These are phyloP conservation scores for Saguinus imperator DNA, from an alignment of 2,113 vertebrate genomes.

Conservation along the genomic window DNA sequence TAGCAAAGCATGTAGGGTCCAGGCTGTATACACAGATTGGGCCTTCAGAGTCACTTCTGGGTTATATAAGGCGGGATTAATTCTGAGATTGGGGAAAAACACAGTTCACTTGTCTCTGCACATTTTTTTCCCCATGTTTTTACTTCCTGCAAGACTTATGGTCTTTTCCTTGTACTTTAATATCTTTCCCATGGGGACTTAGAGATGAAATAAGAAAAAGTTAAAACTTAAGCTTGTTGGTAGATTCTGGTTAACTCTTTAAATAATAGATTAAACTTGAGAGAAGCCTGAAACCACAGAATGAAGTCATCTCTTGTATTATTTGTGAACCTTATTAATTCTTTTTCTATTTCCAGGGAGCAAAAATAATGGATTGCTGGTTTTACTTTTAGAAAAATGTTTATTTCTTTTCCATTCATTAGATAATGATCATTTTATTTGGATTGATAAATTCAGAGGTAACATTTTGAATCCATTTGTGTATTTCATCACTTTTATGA, in stretches of 20 bases:
- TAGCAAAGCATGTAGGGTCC: background rate
- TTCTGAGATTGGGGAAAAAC: background rate
- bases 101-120: background rate
- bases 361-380: background rate
- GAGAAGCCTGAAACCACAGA: background rate
- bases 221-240: conserved; percentile 35
- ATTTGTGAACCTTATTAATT: background rate
- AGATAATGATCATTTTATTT: background rate
- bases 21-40: background rate
- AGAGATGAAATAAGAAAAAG: background rate
- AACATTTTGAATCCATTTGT: background rate
- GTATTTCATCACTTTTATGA: background rate
- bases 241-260: conserved; percentile 27
- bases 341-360: background rate
- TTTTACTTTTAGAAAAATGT: background rate
- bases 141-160: background rate
- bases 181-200: background rate
- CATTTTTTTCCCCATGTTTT: conserved; percentile 10
- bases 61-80: background rate
- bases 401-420: background rate
- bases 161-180: conserved; percentile 11
- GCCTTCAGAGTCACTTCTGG: background rate
- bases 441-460: background rate
- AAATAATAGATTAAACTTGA: conserved; percentile 4
- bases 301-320: background rate